Base-by-base conservation (phyloP, 2,888 invertebrate genomes). In the Drosophila barbarae region DNA sequence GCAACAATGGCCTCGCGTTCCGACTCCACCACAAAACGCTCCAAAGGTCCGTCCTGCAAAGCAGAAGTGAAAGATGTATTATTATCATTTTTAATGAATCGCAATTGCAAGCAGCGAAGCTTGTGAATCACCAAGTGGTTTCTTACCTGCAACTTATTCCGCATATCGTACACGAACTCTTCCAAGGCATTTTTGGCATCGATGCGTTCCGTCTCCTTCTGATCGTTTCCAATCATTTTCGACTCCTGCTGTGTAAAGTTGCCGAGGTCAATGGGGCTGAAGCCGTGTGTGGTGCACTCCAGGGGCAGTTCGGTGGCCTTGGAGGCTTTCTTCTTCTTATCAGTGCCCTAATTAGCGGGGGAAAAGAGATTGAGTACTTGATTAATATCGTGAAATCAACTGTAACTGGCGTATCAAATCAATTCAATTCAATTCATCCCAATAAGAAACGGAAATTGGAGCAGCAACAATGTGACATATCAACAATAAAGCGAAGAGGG, bases 111-210 rank as follows among this genome's bases (percentile, higher is more conserved):
- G 28, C 8, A 28, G 28, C 8, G 28, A 28, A 28, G 28, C 28
- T 2, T 6, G 30, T 30, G 8, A 2, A 30, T 30, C 30, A 10
- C 10, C 30, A 30, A 30, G 9, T 30, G 30, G 1, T 9, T 30
- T 21, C 47, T 32, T 79, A 89, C 89, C 39, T 92, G 92, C 55
- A 99, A 90, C 88, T 98, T 97, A 64, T 96, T 95, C 57, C 99
- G 93, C 89, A 98, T 92, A 83, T 98, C 98, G 88, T 99, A 99
- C 32, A 99, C 97, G 87, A 98, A 99, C 90, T 99, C 99, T 89
- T 99, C 99, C 0, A 99, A 92, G 4, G 98, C 95, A 90, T 99
- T 99, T 85, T 98, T 95, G 1, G 97, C 97, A 89, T 99, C 98
- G 6, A 96, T 94, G 50, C 98, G 93, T 87, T 98, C 97, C 84